phyloP scores from a whole-genome alignment of 2,113 vertebrate genomes.

The Tauraco erythrolophus region DNA sequence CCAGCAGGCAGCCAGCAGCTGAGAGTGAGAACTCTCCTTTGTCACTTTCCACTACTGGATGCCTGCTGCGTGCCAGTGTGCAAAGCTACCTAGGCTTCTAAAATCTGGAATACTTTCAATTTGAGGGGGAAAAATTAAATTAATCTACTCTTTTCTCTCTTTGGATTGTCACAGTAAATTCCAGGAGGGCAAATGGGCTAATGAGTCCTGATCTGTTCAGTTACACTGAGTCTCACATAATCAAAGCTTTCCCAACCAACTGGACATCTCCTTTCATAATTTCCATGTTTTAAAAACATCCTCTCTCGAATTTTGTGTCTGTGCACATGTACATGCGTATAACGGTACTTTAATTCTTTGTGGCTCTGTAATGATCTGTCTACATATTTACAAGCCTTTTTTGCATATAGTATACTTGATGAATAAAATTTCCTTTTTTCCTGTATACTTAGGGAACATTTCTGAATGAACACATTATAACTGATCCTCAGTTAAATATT shows the following conservation, averaged over 20 bases:
- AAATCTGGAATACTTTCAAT: conserved; percentile 69
- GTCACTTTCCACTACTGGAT: conserved; percentile 73
- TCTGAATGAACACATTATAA: conserved; percentile 53
- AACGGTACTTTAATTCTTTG: background rate
- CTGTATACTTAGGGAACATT: background rate
- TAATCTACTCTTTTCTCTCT: conserved; percentile 62
- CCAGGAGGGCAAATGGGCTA: conserved; percentile 59
- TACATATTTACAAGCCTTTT: background rate
- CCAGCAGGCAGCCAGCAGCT: conserved; percentile 75
- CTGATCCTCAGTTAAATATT: conserved; percentile 53
- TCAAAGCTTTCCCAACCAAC: conserved; percentile 16
- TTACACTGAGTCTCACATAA: background rate
- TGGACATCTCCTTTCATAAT: background rate
- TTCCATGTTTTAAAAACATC: background rate
- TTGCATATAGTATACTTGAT: background rate
- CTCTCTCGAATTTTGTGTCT: background rate
- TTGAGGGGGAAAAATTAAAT: conserved; percentile 61
- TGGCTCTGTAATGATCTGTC: background rate
- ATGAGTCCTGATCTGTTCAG: conserved; percentile 42
- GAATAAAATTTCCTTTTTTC: background rate
- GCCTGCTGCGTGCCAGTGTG: conserved; percentile 74
- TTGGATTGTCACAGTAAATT: conserved; percentile 65
- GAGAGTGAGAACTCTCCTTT: conserved; percentile 77
- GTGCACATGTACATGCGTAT: background rate
- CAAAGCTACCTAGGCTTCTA: conserved; percentile 66